Evolutionary conservation across 2,797 vertebrate species (phyloP).

Genomic region (Xiphorhynchus erythropygius): DNA sequence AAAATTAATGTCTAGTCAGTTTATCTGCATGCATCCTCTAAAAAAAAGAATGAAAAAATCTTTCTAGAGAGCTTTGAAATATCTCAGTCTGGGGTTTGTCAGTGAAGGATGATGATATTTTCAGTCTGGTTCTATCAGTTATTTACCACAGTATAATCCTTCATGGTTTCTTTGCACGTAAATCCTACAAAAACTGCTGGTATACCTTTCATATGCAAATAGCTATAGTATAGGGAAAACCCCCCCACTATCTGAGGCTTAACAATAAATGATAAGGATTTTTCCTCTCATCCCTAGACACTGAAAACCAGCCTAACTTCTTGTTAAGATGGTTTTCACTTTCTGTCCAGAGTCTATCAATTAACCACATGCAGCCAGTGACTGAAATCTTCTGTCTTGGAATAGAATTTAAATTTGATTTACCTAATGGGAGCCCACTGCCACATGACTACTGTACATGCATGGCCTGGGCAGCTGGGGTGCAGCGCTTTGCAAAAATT

Average conservation of each 20-base stretch:
- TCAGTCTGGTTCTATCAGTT: not conserved
- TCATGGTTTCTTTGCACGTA: not conserved
- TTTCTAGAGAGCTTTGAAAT: not conserved
- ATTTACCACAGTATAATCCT: not conserved
- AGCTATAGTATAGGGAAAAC: not conserved
- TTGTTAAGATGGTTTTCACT: not conserved
- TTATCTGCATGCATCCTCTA: not conserved
- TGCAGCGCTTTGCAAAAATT: not conserved
- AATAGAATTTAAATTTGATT: slow-evolving; percentile 7
- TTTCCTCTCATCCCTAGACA: not conserved
- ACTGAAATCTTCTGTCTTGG: not conserved
- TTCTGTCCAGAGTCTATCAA: not conserved
- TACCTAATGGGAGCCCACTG: not conserved
- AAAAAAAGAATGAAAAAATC: not conserved
- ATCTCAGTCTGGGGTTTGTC: not conserved
- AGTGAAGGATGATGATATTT: not conserved
- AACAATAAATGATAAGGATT: not conserved
- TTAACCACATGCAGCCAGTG: not conserved
- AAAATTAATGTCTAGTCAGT: not conserved
- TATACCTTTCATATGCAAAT: not conserved
- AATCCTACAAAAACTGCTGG: not conserved
- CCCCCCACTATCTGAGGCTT: not conserved
- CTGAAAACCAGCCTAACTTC: not conserved
- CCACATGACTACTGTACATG: not conserved
- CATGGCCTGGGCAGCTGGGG: not conserved